These are phyloP conservation scores for Pica pica DNA, from an alignment of 2,113 vertebrate genomes.

Conservation along the genomic window DNA sequence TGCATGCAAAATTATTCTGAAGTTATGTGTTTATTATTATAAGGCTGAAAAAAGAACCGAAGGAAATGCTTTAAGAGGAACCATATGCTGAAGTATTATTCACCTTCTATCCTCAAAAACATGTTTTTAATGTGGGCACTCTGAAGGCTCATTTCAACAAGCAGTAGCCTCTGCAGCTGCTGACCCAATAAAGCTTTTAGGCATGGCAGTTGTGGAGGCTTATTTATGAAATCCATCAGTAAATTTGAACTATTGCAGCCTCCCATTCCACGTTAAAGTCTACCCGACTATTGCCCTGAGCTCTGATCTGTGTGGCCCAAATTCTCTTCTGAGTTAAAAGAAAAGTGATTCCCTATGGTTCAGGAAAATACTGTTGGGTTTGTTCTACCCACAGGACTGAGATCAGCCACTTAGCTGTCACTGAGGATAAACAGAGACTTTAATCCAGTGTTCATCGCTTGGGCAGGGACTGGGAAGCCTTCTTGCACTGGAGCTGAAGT, in stretches of 20 bases:
- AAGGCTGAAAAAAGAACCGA: neutral
- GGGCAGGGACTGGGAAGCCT: neutral
- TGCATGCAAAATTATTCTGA: slow-evolving; percentile 9
- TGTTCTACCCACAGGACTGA: neutral
- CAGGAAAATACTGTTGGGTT: neutral
- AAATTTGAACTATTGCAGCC: neutral
- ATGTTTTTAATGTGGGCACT: neutral
- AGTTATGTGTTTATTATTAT: slow-evolving; percentile 34
- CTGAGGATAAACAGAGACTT: neutral
- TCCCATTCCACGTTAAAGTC: neutral
- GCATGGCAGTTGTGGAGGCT: neutral
- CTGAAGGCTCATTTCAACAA: neutral
- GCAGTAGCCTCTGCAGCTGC: neutral
- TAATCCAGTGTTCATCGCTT: rapidly evolving
- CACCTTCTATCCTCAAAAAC: slow-evolving; percentile 14
- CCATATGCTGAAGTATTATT: slow-evolving; percentile 27
- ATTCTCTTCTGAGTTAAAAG: neutral
- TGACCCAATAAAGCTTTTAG: neutral
- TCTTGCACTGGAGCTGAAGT: neutral
- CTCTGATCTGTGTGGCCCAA: neutral
- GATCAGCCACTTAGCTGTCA: neutral
- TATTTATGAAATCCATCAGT: neutral
- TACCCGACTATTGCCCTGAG: neutral
- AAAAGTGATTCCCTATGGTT: neutral
- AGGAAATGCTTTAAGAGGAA: slow-evolving; percentile 36